Evolutionary conservation across 2,113 vertebrate species (phyloP), one percentile per base, ranked within the genome.

Genomic region (Aphyosemion australe): DNA sequence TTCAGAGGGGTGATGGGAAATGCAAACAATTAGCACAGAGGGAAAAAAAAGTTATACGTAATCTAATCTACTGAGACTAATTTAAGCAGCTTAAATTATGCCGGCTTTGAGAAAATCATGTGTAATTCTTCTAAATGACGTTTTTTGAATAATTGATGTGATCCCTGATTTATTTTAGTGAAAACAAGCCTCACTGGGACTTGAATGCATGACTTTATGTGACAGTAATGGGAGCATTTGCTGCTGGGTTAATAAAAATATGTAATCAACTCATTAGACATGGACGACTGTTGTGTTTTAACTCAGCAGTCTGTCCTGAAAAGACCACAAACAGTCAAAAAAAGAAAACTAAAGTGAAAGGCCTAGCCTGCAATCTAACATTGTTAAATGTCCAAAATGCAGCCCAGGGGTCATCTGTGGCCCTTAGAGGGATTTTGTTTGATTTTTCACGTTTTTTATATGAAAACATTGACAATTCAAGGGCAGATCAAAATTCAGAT

Each of bases 1-100:
- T 83, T 77, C 64, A 53, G 26, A 52, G 56, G 55, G 72, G 74
- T 69, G 67, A 79, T 77, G 72, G 65, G 62, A 84, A 82, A 87
- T 81, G 76, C 62, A 83, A 81, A 84, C 77, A 57, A 74, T 82
- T 47, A 63, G 43, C 64, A 68, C 74, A 60, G 80, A 37, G 32
- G 32, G 34, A 37, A 10, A 37, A 8, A 37, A 37, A 7, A 37
- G 7, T 37, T 60, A 72, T 14, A 26, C 26, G 5, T 26, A 26
- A 26, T 26, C 26, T 26, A 26, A 26, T 26, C 26, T 26, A 26
- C 5, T 26, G 26, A 26, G 26, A 74, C 60, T 80, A 77, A 51
- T 63, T 45, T 12, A 31, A 15, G 31, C n/a, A n/a, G 49, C 8
- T 63, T 0, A 2, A 9, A 50, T 11, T 56, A 4, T 70, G 20